Conservation (phyloP, 2,888 invertebrate species). For the Allolobophora icterica region DNA sequence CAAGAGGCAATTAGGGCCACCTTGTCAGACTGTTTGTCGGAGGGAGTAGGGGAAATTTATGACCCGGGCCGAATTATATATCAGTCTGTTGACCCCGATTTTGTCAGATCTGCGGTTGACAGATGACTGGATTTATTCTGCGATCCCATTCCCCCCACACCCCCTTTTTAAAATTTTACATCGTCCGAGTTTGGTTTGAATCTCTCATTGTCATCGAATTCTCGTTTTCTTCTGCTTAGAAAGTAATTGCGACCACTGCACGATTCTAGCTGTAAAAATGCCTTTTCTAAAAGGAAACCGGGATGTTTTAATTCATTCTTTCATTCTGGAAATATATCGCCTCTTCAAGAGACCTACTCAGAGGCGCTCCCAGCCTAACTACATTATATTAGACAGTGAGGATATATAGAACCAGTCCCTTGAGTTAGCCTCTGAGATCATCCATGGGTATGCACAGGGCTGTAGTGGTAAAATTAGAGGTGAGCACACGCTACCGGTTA, state of each 20-base stretch:
- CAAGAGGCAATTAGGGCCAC: conserved; percentile 9
- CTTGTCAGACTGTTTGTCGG: neutral
- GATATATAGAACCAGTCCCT: too few relatives aligned
- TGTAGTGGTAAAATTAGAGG: too few relatives aligned
- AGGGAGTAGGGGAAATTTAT: neutral
- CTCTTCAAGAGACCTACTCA: too few relatives aligned
- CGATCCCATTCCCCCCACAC: neutral
- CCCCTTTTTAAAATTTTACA: neutral
- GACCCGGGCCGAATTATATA: neutral
- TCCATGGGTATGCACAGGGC: too few relatives aligned
- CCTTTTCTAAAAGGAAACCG: neutral
- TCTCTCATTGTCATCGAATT: neutral
- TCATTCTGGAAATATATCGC: too few relatives aligned
- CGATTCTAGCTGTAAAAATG: neutral
- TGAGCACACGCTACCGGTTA: too few relatives aligned
- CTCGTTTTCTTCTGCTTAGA: too few relatives aligned
- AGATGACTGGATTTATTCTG: neutral
- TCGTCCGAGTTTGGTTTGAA: neutral
- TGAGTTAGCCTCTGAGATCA: too few relatives aligned
- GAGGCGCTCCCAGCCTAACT: too few relatives aligned
- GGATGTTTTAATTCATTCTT: too few relatives aligned
- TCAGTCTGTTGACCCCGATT: neutral
- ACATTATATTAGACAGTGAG: too few relatives aligned
- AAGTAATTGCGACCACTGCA: neutral
- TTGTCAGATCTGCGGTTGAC: neutral